Evolutionary conservation across 2,113 vertebrate species (phyloP).

Genomic region (Microtus ochrogaster): DNA sequence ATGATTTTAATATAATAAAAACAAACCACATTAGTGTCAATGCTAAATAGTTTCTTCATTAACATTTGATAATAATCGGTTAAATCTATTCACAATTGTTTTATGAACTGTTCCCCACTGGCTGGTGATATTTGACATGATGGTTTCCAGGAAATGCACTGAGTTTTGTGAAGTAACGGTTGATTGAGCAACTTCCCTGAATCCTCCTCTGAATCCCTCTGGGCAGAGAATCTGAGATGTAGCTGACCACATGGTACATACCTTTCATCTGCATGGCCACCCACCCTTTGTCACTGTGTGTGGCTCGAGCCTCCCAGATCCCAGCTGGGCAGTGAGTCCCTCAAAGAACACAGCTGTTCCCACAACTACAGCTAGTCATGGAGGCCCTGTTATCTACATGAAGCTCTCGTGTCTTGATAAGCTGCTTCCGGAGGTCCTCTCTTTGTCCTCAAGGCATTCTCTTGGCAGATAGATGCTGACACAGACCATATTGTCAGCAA

Average conservation of each 20-base stretch:
- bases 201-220: slow-evolving; percentile 92
- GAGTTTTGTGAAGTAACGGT: slow-evolving; percentile 74
- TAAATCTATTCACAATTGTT: slow-evolving; percentile 34
- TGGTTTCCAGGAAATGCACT: slow-evolving; percentile 87
- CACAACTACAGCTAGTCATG: slow-evolving; percentile 91
- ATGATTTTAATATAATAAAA: slow-evolving; percentile 46
- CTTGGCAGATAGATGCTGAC: slow-evolving; percentile 88
- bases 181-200: slow-evolving; percentile 71
- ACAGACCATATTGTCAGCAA: slow-evolving; percentile 82
- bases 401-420: slow-evolving; percentile 92
- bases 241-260: slow-evolving; percentile 93
- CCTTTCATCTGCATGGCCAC: slow-evolving; percentile 90
- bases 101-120: slow-evolving; percentile 68
- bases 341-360: slow-evolving; percentile 88
- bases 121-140: slow-evolving; percentile 85
- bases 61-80: slow-evolving; percentile 20
- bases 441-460: slow-evolving; percentile 94
- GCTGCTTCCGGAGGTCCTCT: slow-evolving; percentile 91
- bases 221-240: slow-evolving; percentile 88
- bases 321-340: slow-evolving; percentile 89
- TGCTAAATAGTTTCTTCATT: slow-evolving; percentile 19
- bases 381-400: slow-evolving; percentile 87
- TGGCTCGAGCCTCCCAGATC: slow-evolving; percentile 89
- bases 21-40: slow-evolving; percentile 13
- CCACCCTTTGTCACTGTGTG: slow-evolving; percentile 90